phyloP scores from a whole-genome alignment of 2,797 vertebrate genomes.

The Peromyscus eremicus region DNA sequence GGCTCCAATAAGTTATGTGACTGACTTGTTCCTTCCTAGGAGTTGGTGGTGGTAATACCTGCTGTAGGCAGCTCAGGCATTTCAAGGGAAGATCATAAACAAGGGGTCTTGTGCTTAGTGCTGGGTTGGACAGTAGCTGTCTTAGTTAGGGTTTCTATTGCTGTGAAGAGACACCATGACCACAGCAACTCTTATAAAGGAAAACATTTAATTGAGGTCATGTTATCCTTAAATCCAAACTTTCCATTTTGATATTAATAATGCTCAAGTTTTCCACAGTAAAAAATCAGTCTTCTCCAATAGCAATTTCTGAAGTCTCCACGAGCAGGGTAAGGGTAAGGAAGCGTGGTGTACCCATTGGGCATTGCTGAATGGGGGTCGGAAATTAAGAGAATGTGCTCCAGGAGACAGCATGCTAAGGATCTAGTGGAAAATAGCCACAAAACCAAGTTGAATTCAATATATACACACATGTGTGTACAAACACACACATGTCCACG shows the following conservation, averaged over 20 bases:
- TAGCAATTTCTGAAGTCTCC: too few relatives aligned
- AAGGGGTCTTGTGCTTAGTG: background rate
- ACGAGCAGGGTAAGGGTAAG: background rate
- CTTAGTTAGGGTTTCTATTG: background rate
- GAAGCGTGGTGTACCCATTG: background rate
- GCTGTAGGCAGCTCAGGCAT: background rate
- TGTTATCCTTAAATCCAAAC: too few relatives aligned
- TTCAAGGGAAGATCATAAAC: background rate
- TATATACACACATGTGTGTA: accelerated
- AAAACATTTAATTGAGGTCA: background rate
- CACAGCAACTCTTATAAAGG: background rate
- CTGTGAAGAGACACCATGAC: background rate
- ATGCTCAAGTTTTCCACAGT: too few relatives aligned
- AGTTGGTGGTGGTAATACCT: background rate
- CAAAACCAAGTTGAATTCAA: background rate
- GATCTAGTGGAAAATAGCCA: background rate
- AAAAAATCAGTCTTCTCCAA: too few relatives aligned
- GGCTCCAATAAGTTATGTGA: background rate
- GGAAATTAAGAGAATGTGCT: background rate
- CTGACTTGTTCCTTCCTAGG: background rate
- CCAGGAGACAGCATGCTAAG: background rate
- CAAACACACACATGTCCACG: accelerated
- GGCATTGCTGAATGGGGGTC: background rate
- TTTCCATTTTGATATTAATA: too few relatives aligned
- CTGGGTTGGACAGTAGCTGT: background rate